Base-by-base conservation (phyloP, 64 coral and sea anemone genomes). In the Trachythela sp. region DNA sequence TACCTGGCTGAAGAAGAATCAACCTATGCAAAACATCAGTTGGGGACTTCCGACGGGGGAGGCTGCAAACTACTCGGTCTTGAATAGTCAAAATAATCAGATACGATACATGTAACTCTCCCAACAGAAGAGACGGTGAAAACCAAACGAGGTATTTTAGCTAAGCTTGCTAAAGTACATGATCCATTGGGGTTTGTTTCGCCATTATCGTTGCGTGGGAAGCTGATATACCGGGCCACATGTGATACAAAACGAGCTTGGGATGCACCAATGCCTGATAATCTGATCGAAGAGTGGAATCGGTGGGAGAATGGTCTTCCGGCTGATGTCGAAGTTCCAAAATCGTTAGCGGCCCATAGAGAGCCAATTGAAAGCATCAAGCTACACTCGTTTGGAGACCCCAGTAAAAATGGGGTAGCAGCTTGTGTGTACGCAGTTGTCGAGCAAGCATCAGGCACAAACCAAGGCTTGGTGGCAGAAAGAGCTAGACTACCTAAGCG, bases 161-260 rank as follows among this genome's bases (percentile, higher is more conserved):
- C 86, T 15, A n/a, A n/a, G n/a, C n/a, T n/a, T n/a, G n/a, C n/a
- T n/a, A 88, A 68, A 27, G 59, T 88, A 9, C 59, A 41, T 26
- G 54, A 88, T 68, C 86, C 54, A 33, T 60, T 88, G 17, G 86
- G 86, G 22, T 54, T 88, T 13, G 37, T 88, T 35, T 88, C 86
- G 39, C 86, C 86, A 59, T n/a, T n/a, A n/a, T n/a, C n/a, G n/a
- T n/a, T n/a, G n/a, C n/a, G n/a, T n/a, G n/a, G n/a, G n/a, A n/a
- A n/a, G n/a, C n/a, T n/a, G n/a, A n/a, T n/a, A n/a, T n/a, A n/a
- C n/a, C n/a, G n/a, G n/a, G n/a, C n/a, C n/a, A n/a, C n/a, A n/a
- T n/a, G n/a, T n/a, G n/a, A n/a, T n/a, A n/a, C n/a, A n/a, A n/a
- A n/a, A n/a, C n/a, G n/a, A n/a, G n/a, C n/a, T n/a, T n/a, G n/a